Base-by-base conservation (phyloP, 1,140 invertebrate genomes). In the Thaumatotibia leucotreta region DNA sequence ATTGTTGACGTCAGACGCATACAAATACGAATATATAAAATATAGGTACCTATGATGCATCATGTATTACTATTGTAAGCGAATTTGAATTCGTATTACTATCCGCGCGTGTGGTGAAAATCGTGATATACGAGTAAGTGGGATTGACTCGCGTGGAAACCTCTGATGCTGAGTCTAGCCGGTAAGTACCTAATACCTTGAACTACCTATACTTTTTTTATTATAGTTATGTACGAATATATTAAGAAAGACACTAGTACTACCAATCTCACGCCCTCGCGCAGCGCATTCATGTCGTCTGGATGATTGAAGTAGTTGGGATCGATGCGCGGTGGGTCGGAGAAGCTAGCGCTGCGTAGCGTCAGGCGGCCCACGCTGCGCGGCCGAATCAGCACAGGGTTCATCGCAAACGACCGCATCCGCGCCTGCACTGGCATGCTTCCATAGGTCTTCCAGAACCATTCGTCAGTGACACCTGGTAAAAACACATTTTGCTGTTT, bases 251-350 rank as follows among this genome's bases (percentile, higher is more conserved):
- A 63, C 17, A 20, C 74, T 77, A n/a, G n/a, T n/a, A n/a, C n/a
- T 84, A 95, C 95, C 86, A 94, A 92, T 84, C 95, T 94, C 22
- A 96, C 93, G 49, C 95, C 96, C 80, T 95, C 93, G 8, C 95
- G 92, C 80, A 97, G 92, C 0, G 93, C 93, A 8, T 88, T 80
- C 1, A 96, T 70, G 82, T 97, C 96, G 5, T 94, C 87, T 0
- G 92, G 84, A 70, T 95, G 85, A 11, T 93, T 83, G 75, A 96
- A 95, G 79, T 97, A 97, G 83, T 97, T 97, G 0, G 96, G 94
- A 29, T 96, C 90, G 69, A 98, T 94, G 50, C 92, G 86, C 0
- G 97, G 97, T 86, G 93, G 93, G 29, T 95, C 93, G 0, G 93
- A 91, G 0, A 96, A 97, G 92, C 97, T 93, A 6, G 88, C 84